Base-by-base conservation (phyloP, 1,140 invertebrate genomes). In the Chironomus tepperi region DNA sequence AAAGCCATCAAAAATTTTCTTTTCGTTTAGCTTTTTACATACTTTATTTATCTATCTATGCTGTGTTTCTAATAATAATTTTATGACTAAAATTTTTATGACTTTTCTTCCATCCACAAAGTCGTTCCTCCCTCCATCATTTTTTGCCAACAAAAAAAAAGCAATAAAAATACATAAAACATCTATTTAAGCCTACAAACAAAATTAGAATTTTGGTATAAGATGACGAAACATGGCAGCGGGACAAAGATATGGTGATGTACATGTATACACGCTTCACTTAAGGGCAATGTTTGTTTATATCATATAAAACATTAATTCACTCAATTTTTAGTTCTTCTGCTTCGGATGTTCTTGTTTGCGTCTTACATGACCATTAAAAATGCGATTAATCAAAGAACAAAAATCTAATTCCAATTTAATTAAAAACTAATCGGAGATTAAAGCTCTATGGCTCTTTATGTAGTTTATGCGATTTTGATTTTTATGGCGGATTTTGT, bases 11-110 rank as follows among this genome's bases (percentile, higher is more conserved):
- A 57, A 57, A 57, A 57, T 57, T 57, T 57, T n/a, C 47, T 57
- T 57, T 47, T 47, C 24, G 24, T 34, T 57, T n/a, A 12, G 47
- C 47, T 18, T 18, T 19, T 21, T 70, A 9, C 19, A 19, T 9
- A 57, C 10, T 3, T 3, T 57, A 70, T 70, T 70, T 70, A 19
- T 70, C 65, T 18, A 70, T 70, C 65, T 70, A 18, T 21, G n/a
- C n/a, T 70, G 65, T 70, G 65, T 70, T 19, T 70, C 65, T 70
- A 70, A 70, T 70, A 70, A 70, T 70, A 70, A 70, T 70, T 70
- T 70, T 70, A 70, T 70, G 65, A 12, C 65, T 70, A 9, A 70
- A 19, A 21, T 70, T 19, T 70, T 70, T 70, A 19, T 18, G 16
- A 70, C 19, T 70, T 70, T 70, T 34, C 24, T 34, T 34, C 24